These are phyloP conservation scores for Sarcophaga subvicina DNA, from an alignment of 2,888 invertebrate species.

Conservation along the genomic window DNA sequence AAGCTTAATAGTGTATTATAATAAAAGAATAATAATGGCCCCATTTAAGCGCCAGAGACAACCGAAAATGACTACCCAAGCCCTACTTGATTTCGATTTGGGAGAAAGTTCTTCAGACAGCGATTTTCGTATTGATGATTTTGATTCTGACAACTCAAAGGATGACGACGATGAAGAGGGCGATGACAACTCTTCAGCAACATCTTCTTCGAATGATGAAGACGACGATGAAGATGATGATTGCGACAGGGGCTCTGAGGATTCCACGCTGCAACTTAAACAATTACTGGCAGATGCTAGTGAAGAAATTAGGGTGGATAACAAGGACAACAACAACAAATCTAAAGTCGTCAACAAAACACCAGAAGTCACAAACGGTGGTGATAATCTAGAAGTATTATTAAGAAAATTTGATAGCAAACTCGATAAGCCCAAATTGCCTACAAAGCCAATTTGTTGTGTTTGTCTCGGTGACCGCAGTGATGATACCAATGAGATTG, in stretches of 20 bases:
- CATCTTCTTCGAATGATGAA: constrained; percentile 69
- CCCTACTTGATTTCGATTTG: constrained; percentile 91
- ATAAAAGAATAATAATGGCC: constrained; percentile 72
- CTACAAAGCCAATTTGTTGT: constrained; percentile 92
- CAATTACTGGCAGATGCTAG: constrained; percentile 74
- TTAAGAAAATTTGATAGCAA: constrained; percentile 66
- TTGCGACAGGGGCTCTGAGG: constrained; percentile 65
- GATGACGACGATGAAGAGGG: constrained; percentile 85
- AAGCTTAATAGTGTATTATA: constrained; percentile 57
- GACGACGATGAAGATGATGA: constrained; percentile 74
- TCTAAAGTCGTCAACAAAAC: constrained; percentile 4
- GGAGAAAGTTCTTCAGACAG: constrained; percentile 97
- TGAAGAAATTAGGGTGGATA: constrained; percentile 66
- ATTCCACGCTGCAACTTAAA: constrained; percentile 74
- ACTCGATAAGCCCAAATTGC: constrained; percentile 79
- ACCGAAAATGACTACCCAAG: constrained; percentile 85
- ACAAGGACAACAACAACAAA: constrained; percentile 15
- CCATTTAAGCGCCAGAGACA: constrained; percentile 84
- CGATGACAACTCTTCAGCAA: constrained; percentile 74
- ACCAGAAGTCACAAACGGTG: constrained; percentile 66
- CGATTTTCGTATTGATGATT: constrained; percentile 91
- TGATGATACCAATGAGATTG: constrained; percentile 97
- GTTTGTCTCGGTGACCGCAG: constrained; percentile 96
- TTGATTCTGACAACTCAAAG: constrained; percentile 79
- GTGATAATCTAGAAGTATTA: constrained; percentile 66